Evolutionary conservation across 2,888 invertebrate genomes (phyloP), one percentile per base, ranked within the genome.

Genomic region (Drosophila mulleri): DNA sequence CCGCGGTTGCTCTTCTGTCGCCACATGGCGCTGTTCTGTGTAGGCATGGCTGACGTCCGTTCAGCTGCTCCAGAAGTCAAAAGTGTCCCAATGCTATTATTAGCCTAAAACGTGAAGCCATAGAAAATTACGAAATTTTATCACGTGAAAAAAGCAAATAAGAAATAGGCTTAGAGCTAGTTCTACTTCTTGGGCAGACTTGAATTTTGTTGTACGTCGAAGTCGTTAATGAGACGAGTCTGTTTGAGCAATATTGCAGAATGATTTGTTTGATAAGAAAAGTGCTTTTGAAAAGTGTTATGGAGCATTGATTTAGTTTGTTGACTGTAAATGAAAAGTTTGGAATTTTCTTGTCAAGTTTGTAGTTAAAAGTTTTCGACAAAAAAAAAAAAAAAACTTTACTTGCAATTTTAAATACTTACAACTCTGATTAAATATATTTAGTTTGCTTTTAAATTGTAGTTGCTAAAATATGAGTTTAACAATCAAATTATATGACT

Each of bases 1-100:
- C 88, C 88, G 7, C 90, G 85, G 74, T 84, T 90, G 72, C 81
- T 78, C 57, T 83, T 77, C 45, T 75, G 75, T 23, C 78, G 80
- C 81, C 91, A 89, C 56, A 80, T 62, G 60, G 78, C 75, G 41
- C 82, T 75, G 63, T 75, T 86, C 63, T 90, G 89, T 60, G 84
- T 79, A 67, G 92, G 92, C 92, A 92, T 92, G 53, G 59, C 44
- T 35, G 41, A 26, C n/a, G 39, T 39, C 53, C 26, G 20, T 4
- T 23, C 2, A 7, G 14, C 26, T 26, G 52, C 2, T 29, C 39
- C 39, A 29, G 29, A 8, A 14, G 3, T 35, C 18, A 35, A 18
- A 35, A 47, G 6, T 39, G 37, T 65, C 58, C 73, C 8, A 44
- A 9, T 29, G 35, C 39, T 44, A 12, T 18, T 58, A 18, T 45